These are phyloP conservation scores for Dexiosoma caninum DNA, from an alignment of 2,888 invertebrate genomes.

Conservation along the genomic window DNA sequence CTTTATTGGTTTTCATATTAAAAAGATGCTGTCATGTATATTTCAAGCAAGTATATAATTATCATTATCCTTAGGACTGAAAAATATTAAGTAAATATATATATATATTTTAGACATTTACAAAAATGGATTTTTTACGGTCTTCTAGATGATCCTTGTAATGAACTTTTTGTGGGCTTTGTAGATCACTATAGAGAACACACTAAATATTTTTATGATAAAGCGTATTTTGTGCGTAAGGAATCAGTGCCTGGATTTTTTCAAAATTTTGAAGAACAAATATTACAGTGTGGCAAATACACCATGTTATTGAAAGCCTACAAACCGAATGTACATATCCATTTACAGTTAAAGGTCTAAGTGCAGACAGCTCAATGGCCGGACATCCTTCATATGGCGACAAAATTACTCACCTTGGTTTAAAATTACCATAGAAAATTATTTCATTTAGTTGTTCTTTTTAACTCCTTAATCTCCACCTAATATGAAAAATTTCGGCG, in stretches of 20 bases:
- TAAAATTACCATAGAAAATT: too few relatives aligned
- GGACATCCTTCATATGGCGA: too few relatives aligned
- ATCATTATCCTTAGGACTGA: too few relatives aligned
- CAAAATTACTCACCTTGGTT: too few relatives aligned
- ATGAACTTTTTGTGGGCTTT: conserved; percentile 88
- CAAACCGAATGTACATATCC: conserved; percentile 81
- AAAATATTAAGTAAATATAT: conserved; percentile 63
- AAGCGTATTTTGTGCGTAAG: conserved; percentile 72
- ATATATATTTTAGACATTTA: conserved; percentile 76
- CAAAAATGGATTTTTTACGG: conserved; percentile 93
- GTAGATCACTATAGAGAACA: conserved; percentile 70
- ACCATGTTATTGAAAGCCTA: conserved; percentile 84
- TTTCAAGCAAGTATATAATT: conserved; percentile 68
- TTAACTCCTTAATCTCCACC: too few relatives aligned
- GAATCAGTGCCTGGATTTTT: conserved; percentile 83
- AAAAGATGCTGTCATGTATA: conserved; percentile 75
- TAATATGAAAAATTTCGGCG: too few relatives aligned
- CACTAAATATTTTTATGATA: conserved; percentile 76
- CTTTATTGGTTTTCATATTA: conserved; percentile 73
- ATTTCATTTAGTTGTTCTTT: too few relatives aligned
- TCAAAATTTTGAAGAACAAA: conserved; percentile 81
- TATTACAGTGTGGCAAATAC: conserved; percentile 87
- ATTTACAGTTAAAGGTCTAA: too few relatives aligned
- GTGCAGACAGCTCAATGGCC: too few relatives aligned
- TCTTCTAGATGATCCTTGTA: conserved; percentile 86